A percentile compares a stretch with the other conserved stretches of the same genome.
These are phyloP conservation scores for Cathartes aura DNA, from an alignment of 2,113 vertebrate genomes.

Conservation along the genomic window DNA sequence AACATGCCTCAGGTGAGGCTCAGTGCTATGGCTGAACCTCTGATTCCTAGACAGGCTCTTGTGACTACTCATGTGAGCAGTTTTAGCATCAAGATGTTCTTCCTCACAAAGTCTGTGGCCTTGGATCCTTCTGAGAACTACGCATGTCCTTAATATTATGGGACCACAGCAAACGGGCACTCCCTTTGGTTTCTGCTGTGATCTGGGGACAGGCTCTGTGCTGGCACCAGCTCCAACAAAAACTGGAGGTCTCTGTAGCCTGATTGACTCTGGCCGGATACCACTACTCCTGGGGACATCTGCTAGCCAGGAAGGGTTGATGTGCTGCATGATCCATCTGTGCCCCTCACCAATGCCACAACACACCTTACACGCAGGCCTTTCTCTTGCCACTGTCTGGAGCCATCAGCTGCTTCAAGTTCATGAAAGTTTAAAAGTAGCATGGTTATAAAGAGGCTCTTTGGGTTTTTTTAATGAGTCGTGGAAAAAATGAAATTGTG, in stretches of 20 bases:
- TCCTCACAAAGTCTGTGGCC: neutral
- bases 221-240: neutral
- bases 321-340: neutral
- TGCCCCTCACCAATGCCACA: neutral
- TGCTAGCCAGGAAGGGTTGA: neutral
- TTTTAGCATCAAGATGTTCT: neutral
- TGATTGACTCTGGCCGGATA: neutral
- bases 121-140: neutral
- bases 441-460: neutral
- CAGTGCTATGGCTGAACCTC: neutral
- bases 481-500: neutral
- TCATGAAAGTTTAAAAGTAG: neutral
- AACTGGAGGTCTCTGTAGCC: neutral
- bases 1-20: neutral
- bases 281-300: too few species aligned
- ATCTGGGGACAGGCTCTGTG: neutral
- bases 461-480: neutral
- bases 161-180: rapidly evolving
- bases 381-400: neutral
- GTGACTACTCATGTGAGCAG: neutral
- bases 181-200: neutral
- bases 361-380: rapidly evolving
- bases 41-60: neutral
- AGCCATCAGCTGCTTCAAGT: neutral
- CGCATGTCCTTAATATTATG: neutral